A percentile compares a stretch with the other conserved stretches of the same genome.
These are phyloP conservation scores for Nomada fucata DNA, from an alignment of 2,888 invertebrate species.

Conservation along the genomic window DNA sequence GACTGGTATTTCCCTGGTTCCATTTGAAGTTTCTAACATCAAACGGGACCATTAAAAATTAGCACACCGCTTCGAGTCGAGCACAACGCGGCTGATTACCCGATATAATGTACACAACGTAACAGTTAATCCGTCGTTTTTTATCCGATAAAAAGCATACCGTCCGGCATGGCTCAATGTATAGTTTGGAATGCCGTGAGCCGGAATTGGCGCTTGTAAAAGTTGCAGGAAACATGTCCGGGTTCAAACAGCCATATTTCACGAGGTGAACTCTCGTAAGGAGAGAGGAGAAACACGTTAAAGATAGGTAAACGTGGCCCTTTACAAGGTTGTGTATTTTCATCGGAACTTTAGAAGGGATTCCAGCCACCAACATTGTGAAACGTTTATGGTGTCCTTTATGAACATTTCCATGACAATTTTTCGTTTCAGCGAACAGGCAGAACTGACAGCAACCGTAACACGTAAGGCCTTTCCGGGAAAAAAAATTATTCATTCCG, in stretches of 20 bases:
- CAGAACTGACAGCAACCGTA: no score
- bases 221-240: conserved; percentile 71
- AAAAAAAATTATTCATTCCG: no score
- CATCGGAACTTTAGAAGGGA: conserved; percentile 29
- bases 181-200: conserved; percentile 50
- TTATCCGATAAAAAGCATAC: conserved; percentile 17
- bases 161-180: conserved; percentile 7
- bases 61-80: conserved; percentile 2
- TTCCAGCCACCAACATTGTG: conserved; percentile 29
- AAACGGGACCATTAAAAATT: conserved; percentile 44
- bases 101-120: conserved; percentile 10
- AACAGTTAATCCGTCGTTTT: conserved; percentile 29
- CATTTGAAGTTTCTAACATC: background rate
- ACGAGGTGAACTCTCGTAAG: conserved; percentile 65
- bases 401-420: no score
- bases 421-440: no score
- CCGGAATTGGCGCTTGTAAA: conserved; percentile 61
- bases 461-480: no score
- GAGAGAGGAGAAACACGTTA: conserved; percentile 60
- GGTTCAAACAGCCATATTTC: conserved; percentile 76
- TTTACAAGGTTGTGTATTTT: conserved; percentile 64
- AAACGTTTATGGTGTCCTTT: conserved; percentile 12
- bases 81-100: conserved; percentile 26
- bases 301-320: conserved; percentile 65
- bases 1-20: conserved; percentile 25